Evolutionary conservation across 1,140 invertebrate genomes (phyloP), one percentile per base, ranked within the genome.

Genomic region (Grapholita molesta): DNA sequence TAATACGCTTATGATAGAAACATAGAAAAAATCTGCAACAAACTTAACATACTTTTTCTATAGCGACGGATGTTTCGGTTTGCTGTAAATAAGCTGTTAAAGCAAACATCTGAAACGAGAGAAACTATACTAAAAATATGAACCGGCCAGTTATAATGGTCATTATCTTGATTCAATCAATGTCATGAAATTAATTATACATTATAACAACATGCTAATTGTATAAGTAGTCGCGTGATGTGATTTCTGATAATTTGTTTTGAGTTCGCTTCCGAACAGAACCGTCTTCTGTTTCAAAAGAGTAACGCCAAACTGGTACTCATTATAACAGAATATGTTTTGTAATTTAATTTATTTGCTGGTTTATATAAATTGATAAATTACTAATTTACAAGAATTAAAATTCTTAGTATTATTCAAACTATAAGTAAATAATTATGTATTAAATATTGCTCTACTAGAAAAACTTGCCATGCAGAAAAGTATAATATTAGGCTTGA

Each of bases 1-100:
- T 68, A 76, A 79, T 77, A 79, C 75, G 77, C 75, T 79, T 79
- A 78, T 74, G 33, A 68, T 61, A 32, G 55, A 64, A 68, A 73
- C 18, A 30, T 70, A 67, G 15, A 66, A 38, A 18, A 21, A 48
- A 48, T 48, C 18, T 15, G 42, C 42, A 48, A 21, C 42, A 48
- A 48, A 48, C 42, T 48, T 48, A 48, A 48, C 42, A 48, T 48
- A 48, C n/a, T 48, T 21, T 48, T 48, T 8, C 18, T 7, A 8
- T 21, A 48, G n/a, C 23, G 25, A 28, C 30, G n/a, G 68, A 64
- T 74, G 78, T 75, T 78, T 69, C 79, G 21, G 80, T 82, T 84
- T 76, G 82, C 80, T 79, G 75, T 74, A 77, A 76, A 78, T 7
- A 4, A 30, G 3, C 28, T 30, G n/a, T n/a, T n/a, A n/a, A n/a